Conservation (phyloP, 2,797 vertebrate species). For the Danio kyathit region DNA sequence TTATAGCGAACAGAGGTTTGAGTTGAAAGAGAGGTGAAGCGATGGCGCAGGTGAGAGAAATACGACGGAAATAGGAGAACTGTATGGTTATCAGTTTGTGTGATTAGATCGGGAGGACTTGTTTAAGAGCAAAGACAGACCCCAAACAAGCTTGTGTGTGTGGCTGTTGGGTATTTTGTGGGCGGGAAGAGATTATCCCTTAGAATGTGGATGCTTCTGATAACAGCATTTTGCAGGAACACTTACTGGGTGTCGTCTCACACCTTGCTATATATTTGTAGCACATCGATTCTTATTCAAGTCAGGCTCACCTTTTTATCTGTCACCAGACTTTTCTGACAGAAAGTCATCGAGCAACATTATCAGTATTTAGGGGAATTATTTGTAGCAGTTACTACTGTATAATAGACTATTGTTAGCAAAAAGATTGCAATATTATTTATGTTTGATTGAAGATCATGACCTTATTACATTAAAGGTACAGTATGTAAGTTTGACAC, state of each 20-base stretch:
- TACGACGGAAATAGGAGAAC: constrained; percentile 39
- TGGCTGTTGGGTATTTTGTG: constrained; percentile 23
- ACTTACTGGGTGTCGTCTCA: neutral
- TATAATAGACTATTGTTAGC: no score
- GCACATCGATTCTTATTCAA: no score
- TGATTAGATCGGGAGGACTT: constrained; percentile 39
- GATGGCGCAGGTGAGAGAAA: constrained; percentile 29
- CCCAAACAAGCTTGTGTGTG: constrained; percentile 9
- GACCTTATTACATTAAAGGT: no score
- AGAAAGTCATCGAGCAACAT: no score
- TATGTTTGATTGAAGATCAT: no score
- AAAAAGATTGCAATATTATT: no score
- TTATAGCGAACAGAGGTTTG: constrained; percentile 24
- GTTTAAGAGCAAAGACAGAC: constrained; percentile 52
- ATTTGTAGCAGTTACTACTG: no score
- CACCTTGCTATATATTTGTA: neutral
- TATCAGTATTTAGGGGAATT: no score
- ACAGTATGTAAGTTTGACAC: no score
- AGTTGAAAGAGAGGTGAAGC: constrained; percentile 27
- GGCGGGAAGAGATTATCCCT: constrained; percentile 30
- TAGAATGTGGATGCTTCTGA: constrained; percentile 26
- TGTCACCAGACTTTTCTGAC: no score
- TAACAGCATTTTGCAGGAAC: neutral
- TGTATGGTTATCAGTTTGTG: constrained; percentile 27
- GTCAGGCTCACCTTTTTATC: no score